Evolutionary conservation across 2,888 invertebrate species (phyloP).

Genomic region (Pycnomerus fuliginosus): DNA sequence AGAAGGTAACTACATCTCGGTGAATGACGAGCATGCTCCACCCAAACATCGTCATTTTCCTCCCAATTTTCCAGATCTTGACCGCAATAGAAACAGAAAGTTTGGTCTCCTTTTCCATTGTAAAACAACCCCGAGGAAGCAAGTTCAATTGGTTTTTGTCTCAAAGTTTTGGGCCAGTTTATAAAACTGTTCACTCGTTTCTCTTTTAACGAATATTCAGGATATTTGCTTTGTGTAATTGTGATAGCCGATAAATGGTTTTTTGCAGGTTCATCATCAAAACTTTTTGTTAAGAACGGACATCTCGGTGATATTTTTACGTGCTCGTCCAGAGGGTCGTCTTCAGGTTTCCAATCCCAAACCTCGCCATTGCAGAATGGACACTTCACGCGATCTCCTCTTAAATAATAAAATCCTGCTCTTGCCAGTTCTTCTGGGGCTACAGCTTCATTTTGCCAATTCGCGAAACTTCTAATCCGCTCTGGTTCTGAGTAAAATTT

Average conservation of each 20-base stretch:
- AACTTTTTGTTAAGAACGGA: constrained; percentile 63
- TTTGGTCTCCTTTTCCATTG: constrained; percentile 84
- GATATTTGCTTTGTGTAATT: constrained; percentile 56
- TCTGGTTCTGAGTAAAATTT: no score
- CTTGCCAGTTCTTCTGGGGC: constrained; percentile 66
- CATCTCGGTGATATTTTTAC: constrained; percentile 78
- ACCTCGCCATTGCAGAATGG: constrained; percentile 80
- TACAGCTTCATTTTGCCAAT: constrained; percentile 67
- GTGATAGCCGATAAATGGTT: no score
- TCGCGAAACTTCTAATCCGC: constrained; percentile 64
- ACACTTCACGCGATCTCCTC: constrained; percentile 63
- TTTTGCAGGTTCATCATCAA: constrained; percentile 8
- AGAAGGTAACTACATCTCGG: constrained; percentile 82
- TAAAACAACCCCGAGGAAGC: constrained; percentile 93
- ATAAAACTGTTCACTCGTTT: constrained; percentile 70
- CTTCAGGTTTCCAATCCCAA: constrained; percentile 76
- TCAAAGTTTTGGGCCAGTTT: constrained; percentile 80
- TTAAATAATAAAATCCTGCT: constrained; percentile 76
- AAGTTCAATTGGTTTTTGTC: constrained; percentile 76
- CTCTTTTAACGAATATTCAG: constrained; percentile 64
- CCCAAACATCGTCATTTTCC: constrained; percentile 88
- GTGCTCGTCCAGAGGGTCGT: constrained; percentile 80
- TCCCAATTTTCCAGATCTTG: constrained; percentile 95
- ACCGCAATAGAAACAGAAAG: constrained; percentile 91
- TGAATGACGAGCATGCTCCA: constrained; percentile 92